Evolutionary conservation across 2,113 vertebrate species (phyloP).

Genomic region (Aegypius monachus): DNA sequence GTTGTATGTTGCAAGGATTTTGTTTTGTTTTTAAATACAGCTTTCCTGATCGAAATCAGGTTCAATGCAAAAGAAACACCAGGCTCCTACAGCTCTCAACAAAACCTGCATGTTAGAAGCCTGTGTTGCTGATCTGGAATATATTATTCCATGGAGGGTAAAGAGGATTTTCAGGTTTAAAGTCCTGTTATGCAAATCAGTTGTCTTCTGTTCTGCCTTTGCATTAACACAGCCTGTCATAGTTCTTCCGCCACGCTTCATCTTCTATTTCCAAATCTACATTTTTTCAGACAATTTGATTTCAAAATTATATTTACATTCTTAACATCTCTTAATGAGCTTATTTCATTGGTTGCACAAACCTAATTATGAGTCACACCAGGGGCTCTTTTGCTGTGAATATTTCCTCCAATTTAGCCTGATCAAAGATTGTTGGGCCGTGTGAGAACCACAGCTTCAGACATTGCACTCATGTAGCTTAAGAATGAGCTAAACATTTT

Average conservation of each 20-base stretch:
- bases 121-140: constrained; percentile 3
- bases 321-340: constrained; percentile 58
- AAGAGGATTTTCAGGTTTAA: constrained; percentile 59
- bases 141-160: constrained; percentile 29
- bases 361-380: constrained; percentile 63
- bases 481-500: not conserved
- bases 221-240: constrained; percentile 10
- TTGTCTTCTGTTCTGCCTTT: constrained; percentile 36
- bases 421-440: constrained; percentile 6
- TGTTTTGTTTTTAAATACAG: not conserved
- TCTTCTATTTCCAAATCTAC: constrained; percentile 48
- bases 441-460: not conserved
- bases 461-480: not conserved
- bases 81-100: not conserved
- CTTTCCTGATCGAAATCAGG: not conserved
- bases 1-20: not conserved
- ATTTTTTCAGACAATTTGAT: constrained; percentile 62
- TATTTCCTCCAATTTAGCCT: constrained; percentile 39
- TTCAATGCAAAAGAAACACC: not conserved
- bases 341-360: constrained; percentile 52
- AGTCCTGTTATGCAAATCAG: constrained; percentile 52
- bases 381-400: constrained; percentile 40
- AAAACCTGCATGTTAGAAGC: constrained; percentile 17
- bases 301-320: constrained; percentile 65
- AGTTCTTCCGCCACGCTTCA: not conserved